Conservation (phyloP, 2,888 invertebrate species). For the Hymenopus coronatus region DNA sequence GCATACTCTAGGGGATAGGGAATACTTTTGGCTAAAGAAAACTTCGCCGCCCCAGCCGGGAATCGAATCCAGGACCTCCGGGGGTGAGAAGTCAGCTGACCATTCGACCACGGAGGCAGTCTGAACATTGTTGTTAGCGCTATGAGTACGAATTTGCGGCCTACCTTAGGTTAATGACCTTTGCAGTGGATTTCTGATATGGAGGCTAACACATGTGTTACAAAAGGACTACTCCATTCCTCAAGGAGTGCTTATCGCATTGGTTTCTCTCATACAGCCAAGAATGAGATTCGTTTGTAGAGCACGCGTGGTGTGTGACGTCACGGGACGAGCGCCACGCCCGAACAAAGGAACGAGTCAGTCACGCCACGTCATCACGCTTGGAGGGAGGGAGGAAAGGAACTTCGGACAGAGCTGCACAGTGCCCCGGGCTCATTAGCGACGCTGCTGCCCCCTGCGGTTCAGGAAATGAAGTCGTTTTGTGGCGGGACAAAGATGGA, state of each 20-base stretch:
- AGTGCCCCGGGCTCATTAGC: constrained; percentile 23
- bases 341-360: neutral
- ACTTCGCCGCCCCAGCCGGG: too few relatives aligned
- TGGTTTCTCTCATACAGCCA: neutral
- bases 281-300: neutral
- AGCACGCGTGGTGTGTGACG: neutral
- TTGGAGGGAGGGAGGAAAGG: neutral
- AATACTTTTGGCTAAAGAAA: too few relatives aligned
- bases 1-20: too few relatives aligned
- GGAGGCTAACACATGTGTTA: neutral
- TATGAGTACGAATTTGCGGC: too few relatives aligned
- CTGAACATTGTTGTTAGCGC: too few relatives aligned
- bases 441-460: constrained; percentile 15
- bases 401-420: neutral
- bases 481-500: constrained; percentile 33
- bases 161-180: too few relatives aligned
- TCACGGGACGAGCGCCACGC: neutral
- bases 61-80: too few relatives aligned
- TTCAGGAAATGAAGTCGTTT: constrained; percentile 33
- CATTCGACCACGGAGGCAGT: too few relatives aligned
- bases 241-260: neutral
- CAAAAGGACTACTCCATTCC: neutral
- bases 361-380: neutral
- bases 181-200: too few relatives aligned
- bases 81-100: too few relatives aligned